phyloP scores from a whole-genome alignment of 2,797 vertebrate species.

The Siniperca undulata region DNA sequence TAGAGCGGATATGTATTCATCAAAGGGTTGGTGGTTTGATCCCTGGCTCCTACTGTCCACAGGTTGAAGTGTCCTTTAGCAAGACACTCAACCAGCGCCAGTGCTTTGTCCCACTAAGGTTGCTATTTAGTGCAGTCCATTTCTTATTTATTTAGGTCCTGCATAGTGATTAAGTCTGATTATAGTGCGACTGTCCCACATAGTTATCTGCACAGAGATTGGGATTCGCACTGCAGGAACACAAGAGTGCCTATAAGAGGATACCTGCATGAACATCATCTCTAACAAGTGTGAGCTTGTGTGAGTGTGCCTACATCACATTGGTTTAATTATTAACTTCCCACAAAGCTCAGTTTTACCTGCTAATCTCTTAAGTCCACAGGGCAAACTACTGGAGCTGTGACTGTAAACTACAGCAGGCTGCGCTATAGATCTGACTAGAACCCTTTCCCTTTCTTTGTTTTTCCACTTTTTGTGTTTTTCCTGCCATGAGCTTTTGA shows the following conservation, averaged over 20 bases:
- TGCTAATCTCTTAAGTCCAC: constrained; percentile 12
- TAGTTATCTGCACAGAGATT: not conserved
- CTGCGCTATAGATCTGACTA: not conserved
- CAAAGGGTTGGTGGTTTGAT: constrained; percentile 2
- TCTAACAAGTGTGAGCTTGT: constrained; percentile 23
- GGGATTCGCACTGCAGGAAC: not conserved
- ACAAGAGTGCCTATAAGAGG: not conserved
- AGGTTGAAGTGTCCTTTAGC: not conserved
- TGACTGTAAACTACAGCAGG: constrained; percentile 3
- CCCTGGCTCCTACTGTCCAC: not conserved
- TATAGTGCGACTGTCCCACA: not conserved
- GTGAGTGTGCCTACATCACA: not conserved
- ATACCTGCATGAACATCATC: not conserved
- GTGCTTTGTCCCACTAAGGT: not conserved
- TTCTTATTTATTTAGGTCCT: not conserved
- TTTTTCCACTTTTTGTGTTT: constrained; percentile 1
- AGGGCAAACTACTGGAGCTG: not conserved
- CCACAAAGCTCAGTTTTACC: constrained; percentile 14
- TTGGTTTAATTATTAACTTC: constrained; percentile 46
- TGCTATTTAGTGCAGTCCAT: not conserved
- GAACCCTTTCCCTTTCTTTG: not conserved
- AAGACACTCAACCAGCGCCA: not conserved
- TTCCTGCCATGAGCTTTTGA: constrained; percentile 43
- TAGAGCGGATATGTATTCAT: not conserved
- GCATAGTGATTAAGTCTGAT: not conserved